Evolutionary conservation across 2,797 vertebrate species (phyloP).

Genomic region (Hoplostethus mediterraneus): DNA sequence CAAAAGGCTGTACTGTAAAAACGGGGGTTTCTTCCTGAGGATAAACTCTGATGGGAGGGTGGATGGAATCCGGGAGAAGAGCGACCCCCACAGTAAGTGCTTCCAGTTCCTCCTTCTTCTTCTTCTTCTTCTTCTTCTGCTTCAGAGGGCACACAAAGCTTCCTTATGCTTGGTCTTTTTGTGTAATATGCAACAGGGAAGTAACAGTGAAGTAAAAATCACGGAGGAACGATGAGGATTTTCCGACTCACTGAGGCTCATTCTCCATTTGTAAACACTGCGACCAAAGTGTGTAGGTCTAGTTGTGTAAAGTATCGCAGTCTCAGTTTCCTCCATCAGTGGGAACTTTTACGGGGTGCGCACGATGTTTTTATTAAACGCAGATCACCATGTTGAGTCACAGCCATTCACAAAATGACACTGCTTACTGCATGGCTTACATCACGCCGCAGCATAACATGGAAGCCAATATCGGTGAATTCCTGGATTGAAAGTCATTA

Average conservation of each 20-base stretch:
- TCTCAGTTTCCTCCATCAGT: slow-evolving; percentile 33
- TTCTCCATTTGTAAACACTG: slow-evolving; percentile 39
- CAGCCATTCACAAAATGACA: slow-evolving; percentile 29
- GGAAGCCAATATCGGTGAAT: slow-evolving; percentile 1
- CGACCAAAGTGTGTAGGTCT: slow-evolving; percentile 23
- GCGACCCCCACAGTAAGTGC: slow-evolving; percentile 94
- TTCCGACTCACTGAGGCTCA: slow-evolving; percentile 63
- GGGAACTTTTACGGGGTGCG: slow-evolving; percentile 46
- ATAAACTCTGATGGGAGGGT: slow-evolving; percentile 93
- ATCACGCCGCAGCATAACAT: slow-evolving; percentile 49
- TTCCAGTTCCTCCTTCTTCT: slow-evolving; percentile 39
- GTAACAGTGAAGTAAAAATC: slow-evolving; percentile 40
- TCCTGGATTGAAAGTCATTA: slow-evolving; percentile 9
- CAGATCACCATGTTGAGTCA: slow-evolving; percentile 64
- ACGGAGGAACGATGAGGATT: slow-evolving; percentile 53
- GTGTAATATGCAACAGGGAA: slow-evolving; percentile 50
- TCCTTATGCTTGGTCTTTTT: slow-evolving; percentile 61
- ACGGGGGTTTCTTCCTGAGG: slow-evolving; percentile 96
- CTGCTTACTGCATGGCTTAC: slow-evolving; percentile 32
- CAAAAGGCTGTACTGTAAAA: slow-evolving; percentile 96
- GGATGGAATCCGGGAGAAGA: slow-evolving; percentile 95
- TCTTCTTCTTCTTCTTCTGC: slow-evolving; percentile 19
- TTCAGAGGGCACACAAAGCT: slow-evolving; percentile 60
- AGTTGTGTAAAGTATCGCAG: slow-evolving; percentile 48
- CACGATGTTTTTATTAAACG: slow-evolving; percentile 44